Evolutionary conservation across 2,888 invertebrate species (phyloP).

Genomic region (Drosophila setosimentum): DNA sequence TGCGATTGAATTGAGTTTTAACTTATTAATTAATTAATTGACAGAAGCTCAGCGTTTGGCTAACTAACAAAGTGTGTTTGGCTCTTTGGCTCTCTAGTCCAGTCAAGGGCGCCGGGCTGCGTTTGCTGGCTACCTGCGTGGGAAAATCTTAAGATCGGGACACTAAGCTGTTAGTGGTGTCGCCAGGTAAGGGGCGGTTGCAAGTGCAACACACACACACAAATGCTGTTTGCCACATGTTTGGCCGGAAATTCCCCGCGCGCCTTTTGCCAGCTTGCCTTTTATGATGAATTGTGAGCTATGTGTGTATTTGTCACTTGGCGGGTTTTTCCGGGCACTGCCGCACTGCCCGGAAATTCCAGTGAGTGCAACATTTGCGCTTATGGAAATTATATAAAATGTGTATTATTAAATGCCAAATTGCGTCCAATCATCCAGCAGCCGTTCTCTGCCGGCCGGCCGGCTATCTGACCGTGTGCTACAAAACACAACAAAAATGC

Average conservation of each 20-base stretch:
- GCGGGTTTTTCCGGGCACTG: slow-evolving; percentile 64
- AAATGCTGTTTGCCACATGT: slow-evolving; percentile 62
- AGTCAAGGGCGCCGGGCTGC: slow-evolving; percentile 25
- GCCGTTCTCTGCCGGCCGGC: slow-evolving; percentile 66
- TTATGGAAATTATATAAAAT: slow-evolving; percentile 65
- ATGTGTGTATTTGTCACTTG: slow-evolving; percentile 55
- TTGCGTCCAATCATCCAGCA: slow-evolving; percentile 52
- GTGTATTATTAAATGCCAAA: slow-evolving; percentile 55
- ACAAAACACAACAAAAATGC: slow-evolving; percentile 42
- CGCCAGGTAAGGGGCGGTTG: slow-evolving; percentile 54
- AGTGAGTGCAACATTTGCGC: slow-evolving; percentile 37
- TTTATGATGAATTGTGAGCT: slow-evolving; percentile 69
- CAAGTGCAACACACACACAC: slow-evolving; percentile 3
- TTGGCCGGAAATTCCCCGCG: slow-evolving; percentile 72
- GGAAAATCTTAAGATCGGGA: slow-evolving; percentile 51
- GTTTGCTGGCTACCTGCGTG: slow-evolving; percentile 63
- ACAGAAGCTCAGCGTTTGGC: slow-evolving; percentile 30
- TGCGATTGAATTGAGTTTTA: slow-evolving; percentile 50
- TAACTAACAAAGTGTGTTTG: background rate
- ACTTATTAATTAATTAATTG: slow-evolving; percentile 47
- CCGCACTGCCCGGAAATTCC: slow-evolving; percentile 63
- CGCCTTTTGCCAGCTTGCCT: slow-evolving; percentile 26
- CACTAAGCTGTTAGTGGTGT: slow-evolving; percentile 39
- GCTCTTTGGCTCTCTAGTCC: background rate
- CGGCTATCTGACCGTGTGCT: slow-evolving; percentile 81